Percentiles rank a stretch among this genome's conserved stretches.
These are phyloP conservation scores for Tupiocoris notatus DNA, from an alignment of 2,888 invertebrate genomes.

Conservation along the genomic window DNA sequence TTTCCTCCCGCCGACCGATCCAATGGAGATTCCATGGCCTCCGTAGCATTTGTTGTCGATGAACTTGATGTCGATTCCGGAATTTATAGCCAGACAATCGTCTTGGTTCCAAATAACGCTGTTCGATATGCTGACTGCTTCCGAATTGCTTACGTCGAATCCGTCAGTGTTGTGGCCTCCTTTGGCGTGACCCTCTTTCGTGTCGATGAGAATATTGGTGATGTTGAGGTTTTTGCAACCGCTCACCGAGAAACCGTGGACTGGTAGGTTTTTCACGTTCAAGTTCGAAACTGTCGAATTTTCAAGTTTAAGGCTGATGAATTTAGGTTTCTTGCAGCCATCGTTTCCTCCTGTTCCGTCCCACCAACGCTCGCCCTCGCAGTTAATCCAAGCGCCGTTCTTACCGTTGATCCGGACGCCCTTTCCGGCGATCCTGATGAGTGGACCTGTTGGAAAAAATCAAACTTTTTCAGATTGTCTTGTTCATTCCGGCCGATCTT, in stretches of 20 bases:
- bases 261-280: conserved; percentile 5
- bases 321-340: conserved; percentile 9
- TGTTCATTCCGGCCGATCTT: too few species aligned
- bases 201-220: background rate
- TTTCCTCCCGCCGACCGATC: conserved; percentile 25
- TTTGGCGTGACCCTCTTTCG: background rate
- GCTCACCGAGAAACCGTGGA: conserved; percentile 1
- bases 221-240: background rate
- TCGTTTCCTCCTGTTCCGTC: conserved; percentile 9
- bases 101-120: background rate
- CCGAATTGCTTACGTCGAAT: conserved; percentile 7
- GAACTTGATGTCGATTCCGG: conserved; percentile 1
- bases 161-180: conserved; percentile 19
- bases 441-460: too few species aligned
- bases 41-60: conserved; percentile 4
- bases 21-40: conserved; percentile 18
- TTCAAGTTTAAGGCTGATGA: background rate
- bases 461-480: too few species aligned
- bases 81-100: conserved; percentile 22
- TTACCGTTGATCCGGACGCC: background rate
- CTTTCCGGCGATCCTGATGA: background rate
- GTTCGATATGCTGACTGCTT: background rate
- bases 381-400: background rate
- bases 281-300: background rate
- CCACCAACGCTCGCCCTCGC: conserved; percentile 24